A percentile compares a stretch with the other conserved stretches of the same genome.
Conservation (phyloP, 2,888 invertebrate species). For the Branchellion lobata region DNA sequence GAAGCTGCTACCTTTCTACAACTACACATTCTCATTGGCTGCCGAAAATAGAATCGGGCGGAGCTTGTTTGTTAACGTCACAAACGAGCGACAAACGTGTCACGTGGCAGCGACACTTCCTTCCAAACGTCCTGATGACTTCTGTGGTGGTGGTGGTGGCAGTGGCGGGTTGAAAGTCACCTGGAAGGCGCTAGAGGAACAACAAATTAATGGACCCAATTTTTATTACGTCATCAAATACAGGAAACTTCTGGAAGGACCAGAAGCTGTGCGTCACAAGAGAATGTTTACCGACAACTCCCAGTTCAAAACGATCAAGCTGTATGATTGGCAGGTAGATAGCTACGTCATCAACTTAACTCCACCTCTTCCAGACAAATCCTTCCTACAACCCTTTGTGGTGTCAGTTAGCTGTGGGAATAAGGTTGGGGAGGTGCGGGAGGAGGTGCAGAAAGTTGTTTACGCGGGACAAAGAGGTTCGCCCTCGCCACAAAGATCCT, state of each 20-base stretch:
- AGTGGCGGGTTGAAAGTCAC: neutral
- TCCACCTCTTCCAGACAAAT: neutral
- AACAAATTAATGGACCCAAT: neutral
- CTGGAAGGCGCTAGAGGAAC: neutral
- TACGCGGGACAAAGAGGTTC: neutral
- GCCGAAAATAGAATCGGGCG: conserved; percentile 27
- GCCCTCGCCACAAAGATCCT: neutral
- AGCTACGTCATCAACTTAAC: neutral
- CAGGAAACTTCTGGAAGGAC: neutral
- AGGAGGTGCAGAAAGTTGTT: neutral
- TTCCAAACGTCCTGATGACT: neutral
- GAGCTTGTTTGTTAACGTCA: neutral
- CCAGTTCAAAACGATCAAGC: neutral
- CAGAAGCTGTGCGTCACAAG: too few species aligned
- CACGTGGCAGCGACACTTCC: neutral
- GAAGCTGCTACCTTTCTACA: conserved; percentile 27
- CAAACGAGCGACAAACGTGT: neutral
- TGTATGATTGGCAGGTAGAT: neutral
- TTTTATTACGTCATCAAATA: neutral
- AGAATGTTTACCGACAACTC: too few species aligned
- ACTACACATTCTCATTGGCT: conserved; percentile 32
- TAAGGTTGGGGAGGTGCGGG: neutral
- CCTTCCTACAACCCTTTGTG: neutral
- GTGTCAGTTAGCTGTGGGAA: neutral
- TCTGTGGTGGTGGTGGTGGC: neutral